These are phyloP conservation scores for Yoshiicerus persimilis DNA, from an alignment of 1,140 invertebrate species.

Conservation along the genomic window DNA sequence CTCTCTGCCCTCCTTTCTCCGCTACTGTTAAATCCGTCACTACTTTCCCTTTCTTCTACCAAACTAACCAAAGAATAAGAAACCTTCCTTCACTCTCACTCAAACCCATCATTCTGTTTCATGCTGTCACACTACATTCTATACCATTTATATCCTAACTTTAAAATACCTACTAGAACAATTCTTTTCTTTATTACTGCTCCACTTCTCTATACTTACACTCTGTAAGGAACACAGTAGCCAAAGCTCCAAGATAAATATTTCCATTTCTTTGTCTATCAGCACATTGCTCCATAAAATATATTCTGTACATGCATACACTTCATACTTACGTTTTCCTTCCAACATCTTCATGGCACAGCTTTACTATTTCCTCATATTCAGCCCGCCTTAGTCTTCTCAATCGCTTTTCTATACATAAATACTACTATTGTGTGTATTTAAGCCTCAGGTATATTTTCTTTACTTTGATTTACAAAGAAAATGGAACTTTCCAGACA, in stretches of 20 bases:
- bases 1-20: background rate
- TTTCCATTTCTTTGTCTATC: background rate
- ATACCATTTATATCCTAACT: background rate
- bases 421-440: background rate
- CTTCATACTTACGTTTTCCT: background rate
- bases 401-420: background rate
- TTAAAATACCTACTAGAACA: background rate
- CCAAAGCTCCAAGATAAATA: background rate
- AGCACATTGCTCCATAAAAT: background rate
- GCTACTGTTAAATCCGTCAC: background rate
- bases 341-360: background rate
- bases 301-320: background rate
- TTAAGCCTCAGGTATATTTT: background rate
- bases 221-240: too few species aligned
- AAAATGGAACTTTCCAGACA: background rate
- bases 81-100: background rate
- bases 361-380: background rate
- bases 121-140: background rate
- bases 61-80: background rate
- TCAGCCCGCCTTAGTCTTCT: background rate
- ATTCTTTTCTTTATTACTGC: background rate
- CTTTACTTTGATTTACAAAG: background rate
- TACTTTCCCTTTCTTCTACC: background rate
- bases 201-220: background rate
- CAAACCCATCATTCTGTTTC: background rate